Base-by-base conservation (phyloP, 2,888 invertebrate genomes). In the Eurois occulta region DNA sequence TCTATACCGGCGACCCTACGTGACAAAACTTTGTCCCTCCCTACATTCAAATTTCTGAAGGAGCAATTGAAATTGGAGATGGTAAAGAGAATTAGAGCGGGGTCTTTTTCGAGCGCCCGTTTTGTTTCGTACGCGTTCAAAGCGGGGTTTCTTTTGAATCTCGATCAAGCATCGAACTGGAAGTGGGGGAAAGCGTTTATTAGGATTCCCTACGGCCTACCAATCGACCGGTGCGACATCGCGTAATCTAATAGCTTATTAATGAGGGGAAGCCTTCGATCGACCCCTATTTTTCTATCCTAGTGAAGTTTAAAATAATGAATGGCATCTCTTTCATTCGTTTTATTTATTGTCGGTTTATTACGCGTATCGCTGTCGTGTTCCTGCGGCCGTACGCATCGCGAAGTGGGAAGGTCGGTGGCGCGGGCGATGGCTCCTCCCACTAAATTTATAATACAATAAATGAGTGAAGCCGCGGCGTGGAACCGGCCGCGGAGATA, bases 61-160 rank as follows among this genome's bases (percentile, higher is more conserved):
- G 95, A 96, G 96, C 96, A 96, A 96, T 96, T 96, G 96, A 96
- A 96, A 96, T 96, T 94, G 96, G 96, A 96, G 96, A 96, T 96
- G 96, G 95, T 95, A 96, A 96, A 96, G 96, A 96, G 96, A 96
- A 96, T 96, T 96, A 96, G 96, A 95, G 93, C 96, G 93, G 96
- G 96, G 95, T 93, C 95, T 94, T 95, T 96, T 96, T 95, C 91
- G 94, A 94, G 93, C 95, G 94, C 91, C 93, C 93, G 96, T 96
- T 96, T 96, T 96, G 96, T 96, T 96, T 96, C 93, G 93, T 92
- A 90, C 91, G 91, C 93, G 92, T 92, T 95, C 94, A 95, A 96
- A 95, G 94, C 94, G 93, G 95, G 95, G 94, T 95, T 96, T 96
- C 96, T 95, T 96, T 96, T 95, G 96, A 96, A 96, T 96, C 96